Evolutionary conservation across 2,113 vertebrate species (phyloP), one percentile per base, ranked within the genome.

Genomic region (Perca fluviatilis): DNA sequence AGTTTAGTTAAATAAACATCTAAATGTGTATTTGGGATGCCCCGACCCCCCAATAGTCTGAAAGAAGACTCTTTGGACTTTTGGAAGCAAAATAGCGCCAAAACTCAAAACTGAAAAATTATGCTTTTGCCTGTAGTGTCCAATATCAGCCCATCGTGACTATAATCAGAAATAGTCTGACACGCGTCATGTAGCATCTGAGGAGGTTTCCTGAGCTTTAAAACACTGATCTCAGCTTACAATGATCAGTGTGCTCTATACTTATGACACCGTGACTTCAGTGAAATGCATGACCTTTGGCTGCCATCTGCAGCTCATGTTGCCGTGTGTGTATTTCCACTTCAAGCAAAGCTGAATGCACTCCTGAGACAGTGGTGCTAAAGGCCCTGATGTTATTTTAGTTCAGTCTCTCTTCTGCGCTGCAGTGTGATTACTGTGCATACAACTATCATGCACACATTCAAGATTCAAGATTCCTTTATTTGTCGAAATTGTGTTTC

Each of bases 211-310:
- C 78, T 21, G 27, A 79, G 60, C 60, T 36, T 72, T 71, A 53
- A 49, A 58, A 82, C 61, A 82, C 62, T 43, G 68, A 74, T 84
- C 79, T 85, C 46, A 60, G 5, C 66, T 92, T 84, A 86, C 83
- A 81, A 77, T 84, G 54, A 67, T 27, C 58, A 62, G 67, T 46
- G 36, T 74, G 83, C 57, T 46, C 76, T 40, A 18, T 43, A 56
- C 80, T 83, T 13, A 49, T 66, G 86, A 88, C 77, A 73, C 90
- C 47, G 3, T 94, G 94, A 91, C 92, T 92, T 92, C 93, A 91
- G 61, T 65, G 95, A 94, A 95, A 95, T 95, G 93, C 46, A 5
- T 89, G 94, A 95, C 95, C 95, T 95, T 94, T 94, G 87, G 75
- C 73, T 91, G 74, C 75, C 72, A 82, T 92, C 83, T 36, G 66